Percentiles rank a stretch among this genome's conserved stretches.
Evolutionary conservation across 1,140 invertebrate genomes (phyloP).

Genomic region (Prorops nasuta): DNA sequence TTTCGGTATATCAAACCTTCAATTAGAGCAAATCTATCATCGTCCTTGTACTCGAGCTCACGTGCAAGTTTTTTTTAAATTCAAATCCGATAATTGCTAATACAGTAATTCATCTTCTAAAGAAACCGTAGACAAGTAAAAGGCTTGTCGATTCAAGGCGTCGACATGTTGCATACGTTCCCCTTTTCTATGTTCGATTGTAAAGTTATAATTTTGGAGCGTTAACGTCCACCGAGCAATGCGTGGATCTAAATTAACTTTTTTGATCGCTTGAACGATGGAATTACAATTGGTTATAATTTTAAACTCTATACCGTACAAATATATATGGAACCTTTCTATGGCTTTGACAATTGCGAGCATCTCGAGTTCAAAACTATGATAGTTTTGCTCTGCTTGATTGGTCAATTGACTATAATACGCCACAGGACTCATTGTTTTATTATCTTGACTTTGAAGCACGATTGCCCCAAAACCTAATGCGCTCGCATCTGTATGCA

Average conservation of each 20-base stretch:
- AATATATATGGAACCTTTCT: constrained; percentile 31
- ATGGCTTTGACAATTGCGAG: constrained; percentile 16
- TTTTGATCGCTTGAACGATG: constrained; percentile 32
- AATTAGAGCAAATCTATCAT: too few species aligned
- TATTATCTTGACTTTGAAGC: constrained; percentile 20
- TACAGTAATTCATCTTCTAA: too few species aligned
- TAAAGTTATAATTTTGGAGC: constrained; percentile 33
- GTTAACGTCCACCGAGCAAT: constrained; percentile 39
- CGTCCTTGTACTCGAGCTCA: too few species aligned
- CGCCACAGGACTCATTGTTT: constrained; percentile 7
- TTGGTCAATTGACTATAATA: constrained; percentile 39
- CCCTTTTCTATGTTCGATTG: constrained; percentile 9
- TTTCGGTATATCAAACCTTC: too few species aligned
- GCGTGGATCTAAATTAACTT: constrained; percentile 35
- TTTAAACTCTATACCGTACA: constrained; percentile 25
- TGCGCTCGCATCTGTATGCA: constrained; percentile 32
- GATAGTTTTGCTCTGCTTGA: constrained; percentile 31
- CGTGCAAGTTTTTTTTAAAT: constrained; percentile 8
- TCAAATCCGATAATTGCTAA: constrained; percentile 14
- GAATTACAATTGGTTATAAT: constrained; percentile 37
- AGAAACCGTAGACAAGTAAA: too few species aligned
- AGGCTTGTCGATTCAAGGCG: too few species aligned
- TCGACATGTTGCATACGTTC: background rate
- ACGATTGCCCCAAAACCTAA: constrained; percentile 30
- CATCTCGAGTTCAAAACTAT: constrained; percentile 43